These are phyloP conservation scores for Melanogrammus aeglefinus DNA, from an alignment of 2,797 vertebrate genomes.

Conservation along the genomic window DNA sequence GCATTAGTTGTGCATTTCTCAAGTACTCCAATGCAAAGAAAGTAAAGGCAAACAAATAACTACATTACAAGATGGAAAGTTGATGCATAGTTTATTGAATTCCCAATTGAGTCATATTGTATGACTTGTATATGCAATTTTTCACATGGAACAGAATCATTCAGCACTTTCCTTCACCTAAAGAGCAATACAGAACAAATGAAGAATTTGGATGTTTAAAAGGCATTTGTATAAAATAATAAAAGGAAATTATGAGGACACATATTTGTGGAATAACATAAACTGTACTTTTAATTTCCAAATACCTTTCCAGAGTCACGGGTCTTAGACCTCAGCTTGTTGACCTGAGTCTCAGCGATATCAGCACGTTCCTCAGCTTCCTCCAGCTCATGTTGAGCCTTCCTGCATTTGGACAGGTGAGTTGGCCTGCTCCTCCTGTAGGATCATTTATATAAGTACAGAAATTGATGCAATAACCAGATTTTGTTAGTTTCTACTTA, in stretches of 20 bases:
- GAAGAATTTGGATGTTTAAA: neutral
- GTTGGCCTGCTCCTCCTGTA: slow-evolving; percentile 5
- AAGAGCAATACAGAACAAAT: neutral
- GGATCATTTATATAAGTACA: neutral
- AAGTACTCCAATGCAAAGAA: neutral
- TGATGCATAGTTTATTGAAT: neutral
- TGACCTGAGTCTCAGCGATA: slow-evolving; percentile 12
- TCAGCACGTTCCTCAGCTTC: slow-evolving; percentile 17
- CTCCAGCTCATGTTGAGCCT: slow-evolving; percentile 16
- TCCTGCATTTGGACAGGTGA: slow-evolving; percentile 1
- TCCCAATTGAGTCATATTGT: neutral
- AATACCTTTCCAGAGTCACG: slow-evolving; percentile 8
- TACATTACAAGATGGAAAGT: neutral
- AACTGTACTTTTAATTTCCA: neutral
- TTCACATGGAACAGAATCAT: neutral
- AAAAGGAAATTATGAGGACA: neutral
- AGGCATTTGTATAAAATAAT: neutral
- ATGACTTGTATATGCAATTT: neutral
- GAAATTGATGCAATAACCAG: too few relatives aligned
- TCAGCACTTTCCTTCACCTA: neutral
- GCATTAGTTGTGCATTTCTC: neutral
- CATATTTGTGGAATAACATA: too few relatives aligned
- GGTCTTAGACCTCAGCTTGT: slow-evolving; percentile 10
- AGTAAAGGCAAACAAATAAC: neutral
- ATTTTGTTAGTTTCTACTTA: neutral